phyloP scores from a whole-genome alignment of 2,113 vertebrate genomes.

The Hiodon tergisus region DNA sequence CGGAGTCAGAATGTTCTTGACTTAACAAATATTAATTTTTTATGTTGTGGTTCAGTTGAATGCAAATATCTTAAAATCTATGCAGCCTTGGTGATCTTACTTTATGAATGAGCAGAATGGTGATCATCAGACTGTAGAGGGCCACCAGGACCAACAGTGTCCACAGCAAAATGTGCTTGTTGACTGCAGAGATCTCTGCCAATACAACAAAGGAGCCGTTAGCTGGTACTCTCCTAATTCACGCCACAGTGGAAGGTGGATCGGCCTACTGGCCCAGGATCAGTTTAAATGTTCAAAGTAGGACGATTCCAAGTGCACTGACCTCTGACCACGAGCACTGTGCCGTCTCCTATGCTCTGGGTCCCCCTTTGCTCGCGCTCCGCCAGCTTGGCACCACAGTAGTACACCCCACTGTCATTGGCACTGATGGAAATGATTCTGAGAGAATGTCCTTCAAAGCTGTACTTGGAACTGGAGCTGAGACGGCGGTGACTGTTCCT shows the following conservation, averaged over 20 bases:
- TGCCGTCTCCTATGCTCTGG: conserved; percentile 40
- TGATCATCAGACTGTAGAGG: conserved; percentile 41
- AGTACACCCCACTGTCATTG: conserved; percentile 54
- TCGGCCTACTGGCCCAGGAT: not conserved
- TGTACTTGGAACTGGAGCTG: conserved; percentile 24
- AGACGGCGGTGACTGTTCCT: not conserved
- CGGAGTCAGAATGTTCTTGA: too few relatives aligned
- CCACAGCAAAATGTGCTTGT: conserved; percentile 28
- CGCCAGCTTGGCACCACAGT: conserved; percentile 35
- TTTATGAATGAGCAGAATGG: conserved; percentile 45
- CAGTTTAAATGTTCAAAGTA: not conserved
- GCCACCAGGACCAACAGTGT: conserved; percentile 36
- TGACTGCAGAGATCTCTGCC: conserved; percentile 10
- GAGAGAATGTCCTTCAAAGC: not conserved
- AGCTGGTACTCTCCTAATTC: too few relatives aligned
- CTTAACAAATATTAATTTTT: too few relatives aligned
- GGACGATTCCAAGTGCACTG: conserved; percentile 16
- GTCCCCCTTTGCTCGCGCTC: fast-evolving
- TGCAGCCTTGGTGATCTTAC: conserved; percentile 40
- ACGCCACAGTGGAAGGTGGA: too few relatives aligned
- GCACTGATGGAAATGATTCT: conserved; percentile 26
- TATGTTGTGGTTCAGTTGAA: too few relatives aligned
- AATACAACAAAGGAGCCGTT: conserved; percentile 20
- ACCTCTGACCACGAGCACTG: conserved; percentile 48
- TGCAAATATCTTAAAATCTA: too few relatives aligned